Evolutionary conservation across 2,113 vertebrate species (phyloP).

Genomic region (Acinonyx jubatus): DNA sequence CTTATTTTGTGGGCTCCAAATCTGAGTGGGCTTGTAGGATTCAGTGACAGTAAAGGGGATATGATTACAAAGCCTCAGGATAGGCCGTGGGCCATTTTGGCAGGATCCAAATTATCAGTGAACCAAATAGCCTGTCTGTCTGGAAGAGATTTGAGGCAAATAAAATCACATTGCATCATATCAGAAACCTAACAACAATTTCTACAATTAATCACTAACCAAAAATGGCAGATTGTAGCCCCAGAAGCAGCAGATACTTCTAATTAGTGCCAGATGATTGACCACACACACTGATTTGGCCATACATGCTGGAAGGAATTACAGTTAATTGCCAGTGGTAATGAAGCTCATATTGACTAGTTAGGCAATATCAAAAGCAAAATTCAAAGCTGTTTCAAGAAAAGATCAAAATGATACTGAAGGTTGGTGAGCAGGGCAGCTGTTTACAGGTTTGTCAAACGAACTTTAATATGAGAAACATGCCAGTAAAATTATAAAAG

Average conservation of each 20-base stretch:
- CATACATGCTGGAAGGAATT: slow-evolving; percentile 17
- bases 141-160: slow-evolving; percentile 27
- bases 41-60: neutral
- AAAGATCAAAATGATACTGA: slow-evolving; percentile 27
- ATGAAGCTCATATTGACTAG: slow-evolving; percentile 48
- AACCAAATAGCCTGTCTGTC: slow-evolving; percentile 35
- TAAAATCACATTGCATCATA: slow-evolving; percentile 41
- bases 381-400: slow-evolving; percentile 44
- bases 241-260: slow-evolving; percentile 22
- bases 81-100: neutral
- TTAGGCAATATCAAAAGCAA: slow-evolving; percentile 51
- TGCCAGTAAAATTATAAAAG: neutral
- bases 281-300: slow-evolving; percentile 46
- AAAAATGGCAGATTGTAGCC: slow-evolving; percentile 67
- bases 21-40: neutral
- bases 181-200: slow-evolving; percentile 47
- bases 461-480: neutral
- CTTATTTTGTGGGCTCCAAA: neutral
- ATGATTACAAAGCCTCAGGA: neutral
- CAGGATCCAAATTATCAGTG: slow-evolving; percentile 15
- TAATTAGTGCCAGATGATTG: slow-evolving; percentile 53
- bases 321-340: slow-evolving; percentile 50
- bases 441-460: neutral
- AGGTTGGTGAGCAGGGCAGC: neutral
- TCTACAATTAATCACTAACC: slow-evolving; percentile 56